phyloP scores from a whole-genome alignment of 2,888 invertebrate genomes.

The Xanthorhoe spadicearia region DNA sequence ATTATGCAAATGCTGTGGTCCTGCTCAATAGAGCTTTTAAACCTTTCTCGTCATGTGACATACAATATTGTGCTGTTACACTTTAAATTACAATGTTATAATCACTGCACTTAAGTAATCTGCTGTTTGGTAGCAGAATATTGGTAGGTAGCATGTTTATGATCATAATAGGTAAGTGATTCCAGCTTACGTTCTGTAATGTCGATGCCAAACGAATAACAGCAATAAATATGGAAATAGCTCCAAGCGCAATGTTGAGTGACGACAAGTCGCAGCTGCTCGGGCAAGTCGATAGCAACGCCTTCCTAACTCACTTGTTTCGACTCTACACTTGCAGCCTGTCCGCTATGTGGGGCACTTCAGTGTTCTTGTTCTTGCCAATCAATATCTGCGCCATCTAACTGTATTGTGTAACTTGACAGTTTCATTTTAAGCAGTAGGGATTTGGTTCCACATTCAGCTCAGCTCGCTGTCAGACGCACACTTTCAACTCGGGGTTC shows the following conservation, averaged over 20 bases:
- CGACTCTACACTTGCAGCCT: conserved; percentile 44
- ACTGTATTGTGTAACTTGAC: conserved; percentile 54
- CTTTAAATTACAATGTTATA: background rate
- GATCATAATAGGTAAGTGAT: conserved; percentile 13
- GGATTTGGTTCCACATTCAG: conserved; percentile 46
- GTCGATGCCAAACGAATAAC: conserved; percentile 34
- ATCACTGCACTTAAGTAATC: background rate
- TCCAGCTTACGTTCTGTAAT: conserved; percentile 24
- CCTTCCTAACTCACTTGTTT: conserved; percentile 47
- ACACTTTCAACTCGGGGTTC: conserved; percentile 79
- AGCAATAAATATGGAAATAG: conserved; percentile 40
- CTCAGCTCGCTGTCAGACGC: conserved; percentile 64
- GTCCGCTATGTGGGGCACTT: conserved; percentile 45
- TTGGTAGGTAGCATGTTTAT: conserved; percentile 2
- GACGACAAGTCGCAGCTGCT: conserved; percentile 41
- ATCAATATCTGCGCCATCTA: conserved; percentile 53
- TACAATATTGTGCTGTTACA: conserved; percentile 15
- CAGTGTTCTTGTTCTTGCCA: conserved; percentile 49
- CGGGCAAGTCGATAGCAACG: conserved; percentile 43
- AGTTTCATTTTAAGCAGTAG: conserved; percentile 52
- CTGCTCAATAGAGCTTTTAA: conserved; percentile 37
- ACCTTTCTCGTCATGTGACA: conserved; percentile 33
- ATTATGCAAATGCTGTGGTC: conserved; percentile 41
- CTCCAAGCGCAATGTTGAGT: conserved; percentile 42
- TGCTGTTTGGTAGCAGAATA: background rate